Evolutionary conservation across 2,113 vertebrate genomes (phyloP).

Genomic region (Tachysurus vachellii): DNA sequence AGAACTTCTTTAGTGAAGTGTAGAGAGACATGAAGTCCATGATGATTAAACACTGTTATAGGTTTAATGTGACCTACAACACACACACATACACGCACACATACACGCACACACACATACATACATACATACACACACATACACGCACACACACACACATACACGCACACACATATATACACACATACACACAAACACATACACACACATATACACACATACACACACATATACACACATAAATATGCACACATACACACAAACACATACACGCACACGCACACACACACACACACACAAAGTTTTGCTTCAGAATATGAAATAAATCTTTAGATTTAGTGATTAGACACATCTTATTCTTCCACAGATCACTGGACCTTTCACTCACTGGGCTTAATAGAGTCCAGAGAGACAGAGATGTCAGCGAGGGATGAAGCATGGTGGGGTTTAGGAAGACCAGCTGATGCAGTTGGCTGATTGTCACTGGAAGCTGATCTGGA

Average conservation of each 20-base stretch:
- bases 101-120: no score
- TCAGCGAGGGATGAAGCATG: constrained; percentile 65
- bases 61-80: constrained; percentile 77
- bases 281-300: no score
- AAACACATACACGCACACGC: no score
- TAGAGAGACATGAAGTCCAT: constrained; percentile 79
- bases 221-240: no score
- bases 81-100: not conserved
- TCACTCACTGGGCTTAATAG: constrained; percentile 79
- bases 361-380: not conserved
- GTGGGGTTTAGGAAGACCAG: constrained; percentile 32
- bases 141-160: no score
- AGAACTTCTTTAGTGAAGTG: constrained; percentile 78
- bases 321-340: not conserved
- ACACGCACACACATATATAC: no score
- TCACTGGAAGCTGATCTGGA: not conserved
- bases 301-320: not conserved
- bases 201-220: no score
- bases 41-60: constrained; percentile 71
- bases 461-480: constrained; percentile 8
- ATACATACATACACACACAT: no score
- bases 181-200: no score
- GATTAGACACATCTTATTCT: not conserved
- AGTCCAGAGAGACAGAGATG: constrained; percentile 78
- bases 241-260: no score